Evolutionary conservation across 2,113 vertebrate species (phyloP).

Genomic region (Talpa occidentalis): DNA sequence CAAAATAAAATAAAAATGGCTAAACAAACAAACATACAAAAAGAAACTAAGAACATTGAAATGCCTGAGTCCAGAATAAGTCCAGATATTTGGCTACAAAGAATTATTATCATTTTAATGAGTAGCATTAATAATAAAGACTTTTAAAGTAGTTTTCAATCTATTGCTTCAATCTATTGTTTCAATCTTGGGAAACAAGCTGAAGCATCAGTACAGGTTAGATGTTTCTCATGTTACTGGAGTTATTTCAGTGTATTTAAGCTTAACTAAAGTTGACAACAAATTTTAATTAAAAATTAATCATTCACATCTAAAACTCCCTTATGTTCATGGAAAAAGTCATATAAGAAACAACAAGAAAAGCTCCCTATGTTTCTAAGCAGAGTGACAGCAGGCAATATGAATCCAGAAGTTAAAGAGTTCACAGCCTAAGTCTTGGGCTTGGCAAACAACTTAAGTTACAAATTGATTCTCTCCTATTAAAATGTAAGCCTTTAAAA

Average conservation of each 20-base stretch:
- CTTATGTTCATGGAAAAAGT: not conserved
- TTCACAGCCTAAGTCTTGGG: slow-evolving; percentile 86
- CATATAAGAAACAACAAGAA: no score
- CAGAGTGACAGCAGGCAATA: slow-evolving; percentile 92
- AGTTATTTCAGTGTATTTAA: slow-evolving; percentile 91
- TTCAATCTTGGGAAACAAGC: slow-evolving; percentile 88
- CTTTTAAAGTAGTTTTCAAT: slow-evolving; percentile 83
- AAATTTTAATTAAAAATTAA: slow-evolving; percentile 87
- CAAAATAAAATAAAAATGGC: no score
- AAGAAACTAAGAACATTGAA: slow-evolving; percentile 84
- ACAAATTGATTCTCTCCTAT: no score
- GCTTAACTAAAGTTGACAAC: slow-evolving; percentile 90
- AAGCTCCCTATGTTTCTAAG: slow-evolving; percentile 89
- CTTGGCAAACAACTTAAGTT: no score
- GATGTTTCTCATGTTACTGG: slow-evolving; percentile 86
- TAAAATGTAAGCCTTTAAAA: no score
- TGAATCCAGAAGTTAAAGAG: slow-evolving; percentile 91
- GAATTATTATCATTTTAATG: slow-evolving; percentile 55
- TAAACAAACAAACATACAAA: no score
- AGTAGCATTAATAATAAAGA: slow-evolving; percentile 76
- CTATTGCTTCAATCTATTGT: slow-evolving; percentile 86
- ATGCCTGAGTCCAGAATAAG: slow-evolving; percentile 83
- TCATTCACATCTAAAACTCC: no score
- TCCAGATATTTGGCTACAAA: slow-evolving; percentile 86
- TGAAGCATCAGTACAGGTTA: slow-evolving; percentile 84